These are phyloP conservation scores for Drosophila monieri DNA, from an alignment of 2,888 invertebrate species.

Conservation along the genomic window DNA sequence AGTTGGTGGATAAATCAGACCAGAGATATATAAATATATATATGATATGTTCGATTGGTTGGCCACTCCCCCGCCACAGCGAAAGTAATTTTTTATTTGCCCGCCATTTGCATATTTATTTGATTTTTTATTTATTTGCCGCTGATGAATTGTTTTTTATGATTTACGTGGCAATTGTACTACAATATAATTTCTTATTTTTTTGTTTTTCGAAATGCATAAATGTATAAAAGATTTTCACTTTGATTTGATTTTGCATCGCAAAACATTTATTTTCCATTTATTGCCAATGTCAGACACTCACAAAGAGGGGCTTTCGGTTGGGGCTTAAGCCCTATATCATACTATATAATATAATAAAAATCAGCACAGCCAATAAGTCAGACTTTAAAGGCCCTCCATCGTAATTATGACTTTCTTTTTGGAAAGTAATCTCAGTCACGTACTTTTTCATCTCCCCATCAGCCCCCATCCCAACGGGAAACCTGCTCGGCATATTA, in stretches of 20 bases:
- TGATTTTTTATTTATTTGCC: constrained; percentile 48
- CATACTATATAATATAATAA: background rate
- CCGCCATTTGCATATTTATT: constrained; percentile 54
- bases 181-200: constrained; percentile 3
- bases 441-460: constrained; percentile 26
- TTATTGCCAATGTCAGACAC: constrained; percentile 31
- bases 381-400: background rate
- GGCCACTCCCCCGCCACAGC: constrained; percentile 1
- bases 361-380: constrained; percentile 7
- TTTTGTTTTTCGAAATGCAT: constrained; percentile 39
- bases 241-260: constrained; percentile 52
- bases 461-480: background rate
- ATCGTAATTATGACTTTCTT: constrained; percentile 12
- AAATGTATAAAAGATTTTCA: constrained; percentile 50
- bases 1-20: constrained; percentile 24
- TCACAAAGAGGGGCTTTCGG: constrained; percentile 30
- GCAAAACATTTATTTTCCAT: constrained; percentile 21
- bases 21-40: constrained; percentile 28
- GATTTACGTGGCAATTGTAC: constrained; percentile 44
- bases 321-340: constrained; percentile 12
- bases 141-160: constrained; percentile 18
- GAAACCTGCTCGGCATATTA: constrained; percentile 63
- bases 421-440: constrained; percentile 23
- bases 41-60: constrained; percentile 5
- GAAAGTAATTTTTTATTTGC: constrained; percentile 47